Evolutionary conservation across 64 coral and sea anemone genomes (phyloP).

Genomic region (Cladopsammia gracilis): DNA sequence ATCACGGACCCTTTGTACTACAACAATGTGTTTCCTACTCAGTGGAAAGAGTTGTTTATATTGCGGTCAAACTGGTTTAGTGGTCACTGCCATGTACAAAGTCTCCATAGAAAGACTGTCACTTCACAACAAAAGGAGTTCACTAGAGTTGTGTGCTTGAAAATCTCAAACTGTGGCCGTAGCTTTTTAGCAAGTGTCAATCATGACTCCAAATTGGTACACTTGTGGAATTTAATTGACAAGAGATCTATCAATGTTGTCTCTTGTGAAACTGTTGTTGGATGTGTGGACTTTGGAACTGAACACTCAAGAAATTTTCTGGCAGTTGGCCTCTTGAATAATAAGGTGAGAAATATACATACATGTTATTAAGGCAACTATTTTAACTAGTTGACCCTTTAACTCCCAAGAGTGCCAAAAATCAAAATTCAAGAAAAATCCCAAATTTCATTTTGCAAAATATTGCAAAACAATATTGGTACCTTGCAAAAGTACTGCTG

Average conservation of each 20-base stretch:
- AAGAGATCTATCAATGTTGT: conserved; percentile 66
- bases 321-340: conserved; percentile 77
- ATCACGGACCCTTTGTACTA: conserved; percentile 79
- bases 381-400: too few species aligned
- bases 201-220: conserved; percentile 65
- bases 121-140: conserved; percentile 3
- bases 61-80: conserved; percentile 92
- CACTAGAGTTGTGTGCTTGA: conserved; percentile 75
- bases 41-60: conserved; percentile 94
- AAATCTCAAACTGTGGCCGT: conserved; percentile 89
- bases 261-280: conserved; percentile 64
- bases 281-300: conserved; percentile 86
- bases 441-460: too few species aligned
- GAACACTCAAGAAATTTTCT: conserved; percentile 75
- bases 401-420: too few species aligned
- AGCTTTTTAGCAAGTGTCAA: conserved; percentile 83
- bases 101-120: conserved; percentile 64
- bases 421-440: too few species aligned
- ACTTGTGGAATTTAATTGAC: conserved; percentile 81
- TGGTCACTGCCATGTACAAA: conserved; percentile 95
- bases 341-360: conserved; percentile 61
- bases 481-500: too few species aligned
- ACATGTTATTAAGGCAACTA: too few species aligned
- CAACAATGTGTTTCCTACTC: conserved; percentile 75
- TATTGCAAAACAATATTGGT: too few species aligned